These are phyloP conservation scores for Peromyscus aztecus DNA, from an alignment of 2,797 vertebrate species.

Conservation along the genomic window DNA sequence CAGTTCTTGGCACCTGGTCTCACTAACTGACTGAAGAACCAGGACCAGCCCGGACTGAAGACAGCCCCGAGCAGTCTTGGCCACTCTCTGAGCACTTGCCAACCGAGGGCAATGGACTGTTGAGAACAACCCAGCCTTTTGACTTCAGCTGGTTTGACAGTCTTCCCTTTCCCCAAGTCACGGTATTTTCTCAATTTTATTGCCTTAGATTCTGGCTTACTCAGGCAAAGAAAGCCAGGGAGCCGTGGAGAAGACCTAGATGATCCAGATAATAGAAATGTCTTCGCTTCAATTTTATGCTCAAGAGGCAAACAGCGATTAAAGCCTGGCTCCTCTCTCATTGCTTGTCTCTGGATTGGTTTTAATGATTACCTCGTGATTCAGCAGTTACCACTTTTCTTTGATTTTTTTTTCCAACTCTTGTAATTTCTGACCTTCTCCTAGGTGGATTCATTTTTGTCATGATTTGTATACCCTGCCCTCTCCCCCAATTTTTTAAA, in stretches of 20 bases:
- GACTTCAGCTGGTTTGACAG: slow-evolving; percentile 12
- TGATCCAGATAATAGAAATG: slow-evolving; percentile 67
- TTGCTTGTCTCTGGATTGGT: slow-evolving; percentile 62
- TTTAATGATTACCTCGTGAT: slow-evolving; percentile 77
- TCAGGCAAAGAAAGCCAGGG: slow-evolving; percentile 56
- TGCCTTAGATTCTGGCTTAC: slow-evolving; percentile 53
- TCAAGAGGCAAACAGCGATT: slow-evolving; percentile 6
- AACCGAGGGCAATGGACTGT: not conserved
- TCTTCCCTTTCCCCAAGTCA: not conserved
- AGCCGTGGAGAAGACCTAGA: slow-evolving; percentile 52
- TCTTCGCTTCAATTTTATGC: slow-evolving; percentile 67
- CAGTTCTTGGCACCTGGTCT: not conserved
- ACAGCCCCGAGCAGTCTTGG: not conserved
- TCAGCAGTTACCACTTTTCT: slow-evolving; percentile 24
- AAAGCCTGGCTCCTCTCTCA: not conserved
- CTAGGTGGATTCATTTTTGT: not conserved
- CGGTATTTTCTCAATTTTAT: slow-evolving; percentile 45
- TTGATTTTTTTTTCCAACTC: not conserved
- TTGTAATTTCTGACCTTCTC: slow-evolving; percentile 15
- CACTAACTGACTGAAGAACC: not conserved
- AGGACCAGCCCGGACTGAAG: not conserved
- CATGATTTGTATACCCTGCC: not conserved
- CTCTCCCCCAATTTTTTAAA: not conserved
- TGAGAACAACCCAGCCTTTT: not conserved
- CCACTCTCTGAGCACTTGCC: not conserved